Percentiles rank a stretch among this genome's conserved stretches.
These are phyloP conservation scores for Ictalurus furcatus DNA, from an alignment of 2,113 vertebrate species.

Conservation along the genomic window DNA sequence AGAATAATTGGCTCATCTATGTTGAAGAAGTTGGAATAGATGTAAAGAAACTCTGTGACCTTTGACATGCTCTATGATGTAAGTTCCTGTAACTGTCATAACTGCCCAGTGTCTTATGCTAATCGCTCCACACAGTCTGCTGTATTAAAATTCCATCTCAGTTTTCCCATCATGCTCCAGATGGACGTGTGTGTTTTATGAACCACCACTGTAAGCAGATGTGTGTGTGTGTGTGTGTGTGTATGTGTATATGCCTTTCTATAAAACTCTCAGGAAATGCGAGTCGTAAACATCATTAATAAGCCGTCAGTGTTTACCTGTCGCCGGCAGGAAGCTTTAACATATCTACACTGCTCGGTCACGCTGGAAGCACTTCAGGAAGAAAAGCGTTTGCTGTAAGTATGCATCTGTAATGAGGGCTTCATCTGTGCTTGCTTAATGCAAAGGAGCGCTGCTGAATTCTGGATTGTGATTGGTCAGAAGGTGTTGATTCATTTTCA, in stretches of 20 bases:
- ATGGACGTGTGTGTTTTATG: neutral
- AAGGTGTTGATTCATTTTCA: neutral
- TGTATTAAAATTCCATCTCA: neutral
- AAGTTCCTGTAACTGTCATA: neutral
- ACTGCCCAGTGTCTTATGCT: neutral
- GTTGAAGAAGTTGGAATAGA: neutral
- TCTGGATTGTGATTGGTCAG: neutral
- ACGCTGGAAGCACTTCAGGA: neutral
- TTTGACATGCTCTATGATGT: neutral
- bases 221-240: neutral
- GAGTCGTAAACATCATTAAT: neutral
- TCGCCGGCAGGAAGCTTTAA: neutral
- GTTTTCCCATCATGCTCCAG: neutral
- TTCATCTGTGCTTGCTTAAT: neutral
- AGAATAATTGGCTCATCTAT: slow-evolving; percentile 2
- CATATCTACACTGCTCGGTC: neutral
- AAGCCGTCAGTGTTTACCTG: neutral
- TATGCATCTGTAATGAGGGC: neutral
- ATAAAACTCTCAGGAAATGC: neutral
- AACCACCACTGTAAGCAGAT: neutral
- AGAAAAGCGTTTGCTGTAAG: neutral
- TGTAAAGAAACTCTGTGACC: slow-evolving; percentile 1
- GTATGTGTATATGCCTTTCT: neutral
- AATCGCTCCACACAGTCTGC: neutral
- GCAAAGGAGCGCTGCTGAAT: neutral